Base-by-base conservation (phyloP, 2,113 vertebrate species). In the Odobenus rosmarus region DNA sequence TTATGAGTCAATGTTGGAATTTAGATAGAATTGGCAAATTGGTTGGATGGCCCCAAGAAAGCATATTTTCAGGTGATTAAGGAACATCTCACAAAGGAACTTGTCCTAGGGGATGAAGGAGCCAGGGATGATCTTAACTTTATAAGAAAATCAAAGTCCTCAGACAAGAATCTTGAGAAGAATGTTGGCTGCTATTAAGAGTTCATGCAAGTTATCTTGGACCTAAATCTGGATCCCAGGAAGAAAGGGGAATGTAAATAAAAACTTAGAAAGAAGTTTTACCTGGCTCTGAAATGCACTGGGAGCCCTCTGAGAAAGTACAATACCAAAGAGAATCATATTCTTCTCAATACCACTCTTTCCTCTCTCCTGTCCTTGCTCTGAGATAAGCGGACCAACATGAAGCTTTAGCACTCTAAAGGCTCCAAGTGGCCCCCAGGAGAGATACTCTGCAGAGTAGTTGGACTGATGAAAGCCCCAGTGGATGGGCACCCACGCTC, bases 401-500 rank as follows among this genome's bases (percentile, higher is more conserved):
- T 28, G 18, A 90, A 74, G 9, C 49, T 55, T 96, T 8, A 14
- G 51, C 7, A 51, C 2, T 77, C 23, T 39, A 42, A 39, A 72
- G 24, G 4, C 33, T 67, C n/a, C 42, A 12, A 26, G 19, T 59
- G 0, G 2, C 4, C 8, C 5, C 7, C 11, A 31, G 36, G 28
- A 18, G 39, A 88, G 12, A 28, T 1, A 1, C 0, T 10, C 23
- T 76, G 39, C 10, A 14, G 31, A 31, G 10, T 18, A 69, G 24
- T 4, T 55, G 5, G n/a, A 46, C 16, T 36, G 42, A 46, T 18
- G 55, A 36, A 2, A 59, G 7, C 5, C 6, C 14, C 1, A 6
- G 0, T 3, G 49, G 46, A n/a, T 21, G 36, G 64, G 5, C 8
- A 49, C 4, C n/a, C 0, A 4, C 3, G 3, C 18, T 53, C 31